Evolutionary conservation across 2,888 invertebrate genomes (phyloP), one percentile per base, ranked within the genome.

Genomic region (Platynereis dumerilii): DNA sequence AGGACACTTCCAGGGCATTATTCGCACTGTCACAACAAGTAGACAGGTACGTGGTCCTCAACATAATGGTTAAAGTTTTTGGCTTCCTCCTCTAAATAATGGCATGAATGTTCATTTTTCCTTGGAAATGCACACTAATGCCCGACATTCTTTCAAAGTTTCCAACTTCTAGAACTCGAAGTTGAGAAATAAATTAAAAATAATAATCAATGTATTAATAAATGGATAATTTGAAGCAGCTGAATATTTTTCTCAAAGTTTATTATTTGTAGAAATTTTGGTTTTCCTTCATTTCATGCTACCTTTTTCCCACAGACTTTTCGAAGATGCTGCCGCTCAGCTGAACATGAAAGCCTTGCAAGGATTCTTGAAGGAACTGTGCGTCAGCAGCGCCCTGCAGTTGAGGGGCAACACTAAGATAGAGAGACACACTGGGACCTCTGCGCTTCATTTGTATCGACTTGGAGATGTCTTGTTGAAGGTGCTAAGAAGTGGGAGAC

Each of bases 11-110:
- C 0, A 91, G 93, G 78, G 93, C 95, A 0, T 89, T 96, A 64
- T 95, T 95, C 83, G 92, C 93, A 0, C 85, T 97, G 12, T 92
- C 94, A 0, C 92, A 94, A 67, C 92, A 93, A 77, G 93, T 94
- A 0, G 96, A 96, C 80, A 90, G 84, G 87, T 87, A 72, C 68
- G 71, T 65, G 12, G 20, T 20, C 86, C 58, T 85, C 86, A n/a
- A n/a, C n/a, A n/a, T n/a, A 1, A 80, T 83, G 45, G 86, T 91
- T 78, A 90, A 89, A 2, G 90, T 92, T 1, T 88, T 90, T 0
- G 91, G 91, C 77, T 89, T 92, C 48, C 87, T 88, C 28, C 85
- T 84, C 60, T 86, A 87, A 75, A 87, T 87, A 55, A 85, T n/a
- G n/a, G n/a, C n/a, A n/a, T n/a, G n/a, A n/a, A n/a, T n/a, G n/a